Percentiles rank a stretch among this genome's conserved stretches.
Evolutionary conservation across 2,888 invertebrate genomes (phyloP).

Genomic region (Aporophyla lueneburgensis): DNA sequence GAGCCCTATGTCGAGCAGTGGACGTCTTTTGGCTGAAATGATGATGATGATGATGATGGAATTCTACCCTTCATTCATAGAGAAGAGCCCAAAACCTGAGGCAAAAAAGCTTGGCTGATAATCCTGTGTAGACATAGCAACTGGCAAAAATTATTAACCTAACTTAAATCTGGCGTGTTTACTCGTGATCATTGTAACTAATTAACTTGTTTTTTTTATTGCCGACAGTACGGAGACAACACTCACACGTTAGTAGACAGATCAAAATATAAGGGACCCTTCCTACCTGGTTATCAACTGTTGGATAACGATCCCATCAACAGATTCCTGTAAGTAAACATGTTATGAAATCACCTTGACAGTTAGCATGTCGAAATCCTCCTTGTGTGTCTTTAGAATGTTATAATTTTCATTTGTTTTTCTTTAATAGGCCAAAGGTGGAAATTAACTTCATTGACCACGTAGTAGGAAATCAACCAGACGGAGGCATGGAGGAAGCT

Average conservation of each 20-base stretch:
- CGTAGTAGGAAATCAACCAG: slow-evolving; percentile 99
- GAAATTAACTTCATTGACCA: slow-evolving; percentile 98
- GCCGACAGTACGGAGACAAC: slow-evolving; percentile 97
- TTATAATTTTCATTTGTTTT: neutral
- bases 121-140: no score
- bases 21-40: no score
- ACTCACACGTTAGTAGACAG: slow-evolving; percentile 98
- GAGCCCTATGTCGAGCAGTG: no score
- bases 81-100: no score
- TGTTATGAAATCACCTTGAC: no score
- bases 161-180: no score
- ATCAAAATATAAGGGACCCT: slow-evolving; percentile 95
- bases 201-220: neutral
- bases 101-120: no score
- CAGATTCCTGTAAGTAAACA: slow-evolving; percentile 90
- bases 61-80: no score
- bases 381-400: no score
- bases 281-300: slow-evolving; percentile 95
- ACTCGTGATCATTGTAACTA: no score
- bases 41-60: no score
- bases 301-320: slow-evolving; percentile 91
- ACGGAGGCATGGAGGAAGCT: slow-evolving; percentile 96
- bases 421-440: slow-evolving; percentile 91
- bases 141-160: no score
- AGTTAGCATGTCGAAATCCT: neutral